Evolutionary conservation across 2,888 invertebrate genomes (phyloP), one percentile per base, ranked within the genome.

Genomic region (Sinodicranocentrus sp.): DNA sequence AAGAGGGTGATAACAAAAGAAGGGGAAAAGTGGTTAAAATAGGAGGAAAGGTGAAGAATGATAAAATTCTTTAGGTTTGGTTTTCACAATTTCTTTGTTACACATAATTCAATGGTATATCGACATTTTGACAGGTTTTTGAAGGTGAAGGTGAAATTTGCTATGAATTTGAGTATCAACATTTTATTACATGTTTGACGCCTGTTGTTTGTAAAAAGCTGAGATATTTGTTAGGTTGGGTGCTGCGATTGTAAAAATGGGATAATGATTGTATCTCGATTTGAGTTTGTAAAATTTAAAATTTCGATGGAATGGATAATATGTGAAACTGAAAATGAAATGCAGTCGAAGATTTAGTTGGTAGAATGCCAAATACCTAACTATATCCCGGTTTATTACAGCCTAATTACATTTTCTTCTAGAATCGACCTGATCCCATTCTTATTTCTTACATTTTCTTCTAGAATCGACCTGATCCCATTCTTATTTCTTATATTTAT

Each of bases 61-160:
- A 48, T 10, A 57, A 13, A 57, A 6, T 57, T 25, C 57, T 6
- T 21, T 57, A 13, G 57, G 57, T 6, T 57, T 6, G 33, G 13
- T 54, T 21, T 54, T 54, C 8, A 19, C 6, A 48, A n/a, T 48
- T 17, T 17, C 48, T 48, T 10, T 48, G 48, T 48, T 48, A 48
- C 48, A 48, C 48, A 48, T n/a, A 48, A 8, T 39, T 39, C 39
- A 13, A 5, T 8, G 13, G 39, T 13, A 39, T 48, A 80, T 80
- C 65, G 72, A 80, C 67, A 73, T 57, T 57, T 80, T 57, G 80
- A 65, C 67, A 73, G 67, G 80, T 80, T 79, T 71, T 33, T 33
- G 33, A 33, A 3, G 72, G 63, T 79, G 65, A 79, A 79, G 72
- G 79, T 79, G 79, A 79, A 77, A 77, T 28, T 39, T 67, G 5